Evolutionary conservation across 2,888 invertebrate species (phyloP).

Genomic region (Allolobophora icterica): DNA sequence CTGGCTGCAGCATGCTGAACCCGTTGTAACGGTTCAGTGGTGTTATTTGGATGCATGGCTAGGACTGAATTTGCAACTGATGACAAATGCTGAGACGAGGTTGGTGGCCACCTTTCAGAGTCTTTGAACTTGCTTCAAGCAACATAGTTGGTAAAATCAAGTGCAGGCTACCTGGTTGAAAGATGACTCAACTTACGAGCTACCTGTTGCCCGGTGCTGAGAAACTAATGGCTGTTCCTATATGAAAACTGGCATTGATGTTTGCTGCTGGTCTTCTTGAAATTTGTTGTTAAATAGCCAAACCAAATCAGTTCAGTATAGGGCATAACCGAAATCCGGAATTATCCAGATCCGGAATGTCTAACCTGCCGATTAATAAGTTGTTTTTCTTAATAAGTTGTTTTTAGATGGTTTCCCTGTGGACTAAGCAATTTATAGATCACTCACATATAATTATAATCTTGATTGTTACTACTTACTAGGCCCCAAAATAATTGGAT

Average conservation of each 20-base stretch:
- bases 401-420: too few species aligned
- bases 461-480: too few species aligned
- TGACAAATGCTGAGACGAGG: neutral
- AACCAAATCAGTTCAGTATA: neutral
- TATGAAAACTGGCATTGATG: neutral
- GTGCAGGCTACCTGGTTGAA: neutral
- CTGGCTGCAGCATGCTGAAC: too few species aligned
- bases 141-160: neutral
- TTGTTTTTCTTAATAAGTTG: too few species aligned
- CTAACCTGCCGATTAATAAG: too few species aligned
- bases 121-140: neutral
- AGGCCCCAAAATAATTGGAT: too few species aligned
- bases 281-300: neutral
- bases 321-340: too few species aligned
- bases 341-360: too few species aligned
- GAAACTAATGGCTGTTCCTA: neutral
- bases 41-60: too few species aligned
- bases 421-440: too few species aligned
- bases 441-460: too few species aligned
- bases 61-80: neutral
- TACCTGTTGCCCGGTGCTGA: neutral
- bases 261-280: neutral
- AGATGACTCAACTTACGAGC: neutral
- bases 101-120: neutral
- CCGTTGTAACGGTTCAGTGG: too few species aligned